Base-by-base conservation (phyloP, 2,113 vertebrate genomes). In the Pontoporia blainvillei region DNA sequence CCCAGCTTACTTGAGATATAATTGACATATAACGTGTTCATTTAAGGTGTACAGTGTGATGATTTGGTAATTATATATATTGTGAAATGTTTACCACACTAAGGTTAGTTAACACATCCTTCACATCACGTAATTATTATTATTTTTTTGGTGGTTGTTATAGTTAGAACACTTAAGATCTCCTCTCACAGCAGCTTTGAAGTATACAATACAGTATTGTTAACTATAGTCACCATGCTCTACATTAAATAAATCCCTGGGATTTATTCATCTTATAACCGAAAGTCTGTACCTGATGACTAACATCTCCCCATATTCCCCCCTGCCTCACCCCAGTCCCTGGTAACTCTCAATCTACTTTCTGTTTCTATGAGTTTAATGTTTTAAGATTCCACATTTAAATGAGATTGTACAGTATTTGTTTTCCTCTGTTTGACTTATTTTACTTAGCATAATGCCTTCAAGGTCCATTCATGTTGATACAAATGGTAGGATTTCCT, bases 401-500 rank as follows among this genome's bases (percentile, higher is more conserved):
- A 73, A 52, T 71, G 69, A 54, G 27, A 64, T 85, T 2, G 34
- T 54, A 64, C 27, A 86, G 20, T 41, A 25, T 85, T 64, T 62
- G 34, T 83, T n/a, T 85, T 92, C 59, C 34, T 73, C 64, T 52
- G 13, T 92, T 15, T 62, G 34, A 31, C 14, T 73, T 92, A 54
- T 54, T 85, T 83, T 61, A 46, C 11, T 72, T 72, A 64, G 41
- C 57, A 57, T 57, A 81, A 57, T 81, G 21, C 20, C 36, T 23
- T 62, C 46, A 81, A 11, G 29, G 29, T 44, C 69, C 20, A 85
- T 64, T 66, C 59, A 49, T 69, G 39, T 52, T 87, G 31, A 79
- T 69, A 41, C 25, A 46, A 69, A 79, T 86, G 25, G 29, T 44
- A 76, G 46, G 49, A 86, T 67, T 94, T 89, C 57, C 71, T 76